Evolutionary conservation across 2,797 vertebrate genomes (phyloP), one percentile per base, ranked within the genome.

Genomic region (Liasis olivaceus): DNA sequence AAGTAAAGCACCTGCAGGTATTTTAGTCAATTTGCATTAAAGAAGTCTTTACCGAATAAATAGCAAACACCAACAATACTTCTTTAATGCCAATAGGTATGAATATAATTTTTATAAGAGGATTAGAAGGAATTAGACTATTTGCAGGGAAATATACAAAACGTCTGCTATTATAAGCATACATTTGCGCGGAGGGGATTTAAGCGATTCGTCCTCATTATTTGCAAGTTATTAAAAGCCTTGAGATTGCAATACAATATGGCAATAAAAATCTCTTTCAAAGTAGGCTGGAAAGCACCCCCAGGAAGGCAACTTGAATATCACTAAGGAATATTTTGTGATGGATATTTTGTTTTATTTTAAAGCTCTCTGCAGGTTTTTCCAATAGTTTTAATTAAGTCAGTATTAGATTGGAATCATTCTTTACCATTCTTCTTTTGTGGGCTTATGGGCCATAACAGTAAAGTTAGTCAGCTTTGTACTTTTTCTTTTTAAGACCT

Each of bases 181-280:
- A 84, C 86, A 85, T 95, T 96, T 96, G 91, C 95, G 14, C 60
- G 92, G 90, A 94, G 88, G 93, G 90, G 84, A 94, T 96, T 97
- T 96, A 95, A 93, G 72, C 69, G 94, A 91, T 94, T 94, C 11
- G 4, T 91, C 63, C 89, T 96, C 87, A 59, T 96, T 95, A 93
- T 95, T 94, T 95, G 90, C 87, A 93, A 93, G 64, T 94, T 95
- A 93, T 95, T 97, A 56, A 96, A 95, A 92, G 13, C 42, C 47
- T 54, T 42, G 87, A 84, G 89, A 86, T 88, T 54, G 85, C 94
- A 93, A 72, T 58, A 91, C n/a, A 95, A 63, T 1, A 91, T 63
- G 69, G 69, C 2, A 26, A 89, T 94, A 91, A 86, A 13, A 0
- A 2, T 90, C 92, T 95, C 12, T 92, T 0, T 92, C 85, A 90